Percentiles rank a stretch among this genome's conserved stretches.
Evolutionary conservation across 1,140 invertebrate species (phyloP).

Genomic region (Manduca sexta): DNA sequence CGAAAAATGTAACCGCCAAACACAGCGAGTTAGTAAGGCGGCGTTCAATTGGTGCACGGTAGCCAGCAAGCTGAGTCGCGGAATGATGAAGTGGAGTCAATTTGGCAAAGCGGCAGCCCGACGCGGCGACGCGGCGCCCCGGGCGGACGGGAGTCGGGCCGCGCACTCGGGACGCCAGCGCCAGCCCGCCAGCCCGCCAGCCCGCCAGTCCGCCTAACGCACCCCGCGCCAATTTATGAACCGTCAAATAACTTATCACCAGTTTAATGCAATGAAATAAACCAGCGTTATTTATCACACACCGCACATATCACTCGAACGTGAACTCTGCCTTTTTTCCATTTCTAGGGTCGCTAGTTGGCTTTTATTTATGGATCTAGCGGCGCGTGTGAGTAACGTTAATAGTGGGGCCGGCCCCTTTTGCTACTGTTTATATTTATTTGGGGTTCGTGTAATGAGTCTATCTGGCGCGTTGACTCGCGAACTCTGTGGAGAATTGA

Average conservation of each 20-base stretch:
- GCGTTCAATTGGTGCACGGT: constrained; percentile 33
- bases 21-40: constrained; percentile 35
- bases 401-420: constrained; percentile 60
- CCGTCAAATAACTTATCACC: constrained; percentile 66
- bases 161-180: constrained; percentile 32
- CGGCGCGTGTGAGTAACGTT: constrained; percentile 64
- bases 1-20: constrained; percentile 53
- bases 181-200: constrained; percentile 17
- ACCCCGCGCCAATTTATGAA: constrained; percentile 46
- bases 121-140: constrained; percentile 29
- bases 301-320: constrained; percentile 46
- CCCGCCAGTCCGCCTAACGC: constrained; percentile 29
- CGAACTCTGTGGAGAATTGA: constrained; percentile 68
- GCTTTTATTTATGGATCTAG: constrained; percentile 62
- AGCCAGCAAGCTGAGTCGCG: constrained; percentile 41
- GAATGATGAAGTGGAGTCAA: constrained; percentile 45
- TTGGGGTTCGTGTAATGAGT: constrained; percentile 66
- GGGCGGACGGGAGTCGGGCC: constrained; percentile 24
- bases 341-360: constrained; percentile 44
- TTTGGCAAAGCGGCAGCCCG: constrained; percentile 43
- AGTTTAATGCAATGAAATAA: constrained; percentile 66
- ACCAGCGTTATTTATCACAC: constrained; percentile 56
- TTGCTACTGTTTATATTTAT: constrained; percentile 68
- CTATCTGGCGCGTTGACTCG: constrained; percentile 66
- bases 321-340: constrained; percentile 49